Evolutionary conservation across 2,113 vertebrate species (phyloP).

Genomic region (Bos taurus): ARS-UCD2.0 NC_037337.1:69099501-69100000

Average conservation of each 20-base stretch:
- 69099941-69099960: constrained; percentile 65
- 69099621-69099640: constrained; percentile 21
- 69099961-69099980: constrained; percentile 71
- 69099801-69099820: constrained; percentile 52
- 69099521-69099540: constrained; percentile 44
- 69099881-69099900: constrained; percentile 54
- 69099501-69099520: constrained; percentile 53
- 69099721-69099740: background rate
- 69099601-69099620: constrained; percentile 56
- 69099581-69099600: constrained; percentile 47
- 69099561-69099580: constrained; percentile 47
- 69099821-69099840: constrained; percentile 59
- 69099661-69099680: background rate
- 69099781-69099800: constrained; percentile 39
- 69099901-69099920: constrained; percentile 41
- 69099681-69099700: constrained; percentile 52
- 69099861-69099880: background rate
- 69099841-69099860: constrained; percentile 61
- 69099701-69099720: background rate
- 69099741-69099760: background rate
- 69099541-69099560: constrained; percentile 61
- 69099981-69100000: background rate
- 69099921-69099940: constrained; percentile 76
- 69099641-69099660: background rate
- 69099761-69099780: background rate